Base-by-base conservation (phyloP, 2,888 invertebrate species). In the Andrena minutula region DNA sequence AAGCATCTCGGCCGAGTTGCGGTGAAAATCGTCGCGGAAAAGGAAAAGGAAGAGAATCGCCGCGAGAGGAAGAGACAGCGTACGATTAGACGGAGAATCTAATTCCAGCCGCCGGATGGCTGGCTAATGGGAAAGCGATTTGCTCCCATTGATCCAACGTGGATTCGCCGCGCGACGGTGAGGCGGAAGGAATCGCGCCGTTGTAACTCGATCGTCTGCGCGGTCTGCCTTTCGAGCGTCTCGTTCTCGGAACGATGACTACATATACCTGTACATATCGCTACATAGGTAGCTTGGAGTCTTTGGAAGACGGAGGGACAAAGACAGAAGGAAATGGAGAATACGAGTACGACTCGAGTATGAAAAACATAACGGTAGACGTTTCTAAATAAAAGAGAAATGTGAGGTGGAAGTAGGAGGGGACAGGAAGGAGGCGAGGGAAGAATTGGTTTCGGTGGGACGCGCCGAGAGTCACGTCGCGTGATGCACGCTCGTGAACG, bases 41-140 rank as follows among this genome's bases (percentile, higher is more conserved):
- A 58, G 63, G 70, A 23, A 30, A 61, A 58, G 53, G 30, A 26
- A 53, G 8, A 20, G 53, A 23, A 20, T 20, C 49, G 7, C 23
- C 23, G 23, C 23, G 23, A 23, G 56, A 72, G 72, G 63, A 61
- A 66, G 72, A 68, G 51, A 41, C 49, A 8, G 1, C 20, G 53
- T 79, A 63, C 79, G 82, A 79, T 82, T 76, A 49, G 70, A 12
- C 63, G 56, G 79, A 85, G 79, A 85, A 85, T 79, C 83, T 78
- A 79, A 86, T 80, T 72, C 82, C 66, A 12, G 28, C 56, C 5
- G 35, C 41, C 26, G 74, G 70, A 85, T 79, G 83, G 78, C 65
- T 73, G 80, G 41, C 84, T 86, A 84, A 90, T 89, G 89, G 88
- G 87, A 90, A 89, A 86, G 85, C 88, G 81, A 88, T 89, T 89